Conservation (phyloP, 2,888 invertebrate genomes). For the Xanthorhoe designata region DNA sequence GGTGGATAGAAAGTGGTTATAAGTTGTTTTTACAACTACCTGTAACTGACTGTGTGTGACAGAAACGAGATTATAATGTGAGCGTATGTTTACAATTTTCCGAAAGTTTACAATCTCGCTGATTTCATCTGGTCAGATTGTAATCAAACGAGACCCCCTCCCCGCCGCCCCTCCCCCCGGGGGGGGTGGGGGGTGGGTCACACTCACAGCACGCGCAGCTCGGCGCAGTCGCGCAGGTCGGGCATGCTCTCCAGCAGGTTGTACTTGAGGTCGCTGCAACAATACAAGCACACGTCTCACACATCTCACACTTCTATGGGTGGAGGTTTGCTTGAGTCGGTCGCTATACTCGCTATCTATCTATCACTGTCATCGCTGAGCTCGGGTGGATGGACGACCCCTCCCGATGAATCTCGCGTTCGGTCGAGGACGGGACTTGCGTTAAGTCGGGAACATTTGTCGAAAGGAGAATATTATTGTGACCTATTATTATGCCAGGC, state of each 20-base stretch:
- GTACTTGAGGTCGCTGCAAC: conserved; percentile 92
- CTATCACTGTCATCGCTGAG: neutral
- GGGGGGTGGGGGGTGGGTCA: too few species aligned
- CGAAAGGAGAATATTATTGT: neutral
- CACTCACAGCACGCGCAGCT: conserved; percentile 94
- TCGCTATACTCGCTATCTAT: neutral
- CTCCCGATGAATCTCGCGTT: neutral
- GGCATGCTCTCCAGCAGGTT: conserved; percentile 92
- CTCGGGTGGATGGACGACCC: neutral
- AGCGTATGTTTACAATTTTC: too few species aligned
- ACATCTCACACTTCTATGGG: too few species aligned
- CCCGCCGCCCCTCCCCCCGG: too few species aligned
- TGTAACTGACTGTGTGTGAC: too few species aligned
- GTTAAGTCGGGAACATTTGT: neutral
- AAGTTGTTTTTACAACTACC: too few species aligned
- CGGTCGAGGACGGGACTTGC: neutral
- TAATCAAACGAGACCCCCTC: too few species aligned
- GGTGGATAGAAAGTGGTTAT: too few species aligned
- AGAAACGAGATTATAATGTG: too few species aligned
- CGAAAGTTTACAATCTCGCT: too few species aligned
- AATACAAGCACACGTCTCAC: conserved; percentile 21
- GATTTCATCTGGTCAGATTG: too few species aligned
- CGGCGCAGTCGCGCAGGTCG: conserved; percentile 90
- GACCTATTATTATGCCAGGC: neutral
- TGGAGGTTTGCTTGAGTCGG: too few species aligned